Percentiles rank a stretch among this genome's conserved stretches.
These are phyloP conservation scores for Parnassius glacialis DNA, from an alignment of 2,888 invertebrate species.

Conservation along the genomic window DNA sequence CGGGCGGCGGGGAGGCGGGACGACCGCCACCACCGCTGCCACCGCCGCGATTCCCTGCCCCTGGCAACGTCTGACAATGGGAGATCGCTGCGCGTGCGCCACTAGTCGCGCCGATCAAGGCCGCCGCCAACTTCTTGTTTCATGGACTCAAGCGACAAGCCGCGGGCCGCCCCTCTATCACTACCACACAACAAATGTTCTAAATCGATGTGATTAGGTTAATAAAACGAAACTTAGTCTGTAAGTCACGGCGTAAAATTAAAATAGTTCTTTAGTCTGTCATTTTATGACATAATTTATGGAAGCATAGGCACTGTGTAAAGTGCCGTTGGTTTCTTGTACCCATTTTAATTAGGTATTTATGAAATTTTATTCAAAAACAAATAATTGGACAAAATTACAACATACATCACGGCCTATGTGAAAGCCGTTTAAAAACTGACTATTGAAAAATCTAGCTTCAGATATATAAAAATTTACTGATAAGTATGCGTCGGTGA, in stretches of 20 bases:
- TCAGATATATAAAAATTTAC: conserved; percentile 43
- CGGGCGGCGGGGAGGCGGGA: conserved; percentile 85
- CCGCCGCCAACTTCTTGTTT: conserved; percentile 85
- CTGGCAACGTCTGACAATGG: conserved; percentile 90
- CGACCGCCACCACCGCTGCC: conserved; percentile 91
- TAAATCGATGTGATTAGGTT: conserved; percentile 79
- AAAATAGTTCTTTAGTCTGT: conserved; percentile 74
- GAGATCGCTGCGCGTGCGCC: conserved; percentile 82
- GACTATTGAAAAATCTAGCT: conserved; percentile 52
- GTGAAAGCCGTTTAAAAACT: conserved; percentile 29
- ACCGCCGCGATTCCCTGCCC: conserved; percentile 89
- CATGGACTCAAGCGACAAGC: conserved; percentile 82
- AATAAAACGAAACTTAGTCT: conserved; percentile 61
- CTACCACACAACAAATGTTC: conserved; percentile 80
- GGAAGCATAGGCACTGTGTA: conserved; percentile 70
- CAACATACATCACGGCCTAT: conserved; percentile 26
- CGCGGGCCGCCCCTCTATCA: conserved; percentile 68
- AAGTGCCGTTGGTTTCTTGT: conserved; percentile 70
- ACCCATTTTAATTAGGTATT: conserved; percentile 70
- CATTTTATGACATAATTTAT: conserved; percentile 76
- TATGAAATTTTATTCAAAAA: conserved; percentile 48
- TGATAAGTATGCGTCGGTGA: conserved; percentile 45
- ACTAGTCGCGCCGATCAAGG: conserved; percentile 82
- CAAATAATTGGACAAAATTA: conserved; percentile 33
- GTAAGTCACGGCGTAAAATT: conserved; percentile 75